Percentiles rank a stretch among this genome's conserved stretches.
Evolutionary conservation across 2,797 vertebrate genomes (phyloP).

Genomic region (Coilia nasus): DNA sequence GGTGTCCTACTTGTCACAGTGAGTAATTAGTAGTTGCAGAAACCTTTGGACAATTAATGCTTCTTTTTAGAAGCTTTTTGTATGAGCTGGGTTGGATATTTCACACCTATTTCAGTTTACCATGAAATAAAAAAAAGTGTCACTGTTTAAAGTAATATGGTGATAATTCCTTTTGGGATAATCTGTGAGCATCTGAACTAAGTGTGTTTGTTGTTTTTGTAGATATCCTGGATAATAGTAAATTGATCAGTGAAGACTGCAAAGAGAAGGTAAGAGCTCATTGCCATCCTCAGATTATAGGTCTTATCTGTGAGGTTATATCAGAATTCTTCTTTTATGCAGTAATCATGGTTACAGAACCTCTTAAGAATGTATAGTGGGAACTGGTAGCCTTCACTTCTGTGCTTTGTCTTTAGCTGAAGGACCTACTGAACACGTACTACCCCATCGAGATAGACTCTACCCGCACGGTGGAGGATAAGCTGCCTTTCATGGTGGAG

Average conservation of each 20-base stretch:
- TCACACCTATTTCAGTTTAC: background rate
- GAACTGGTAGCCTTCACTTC: background rate
- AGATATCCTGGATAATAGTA: constrained; percentile 91
- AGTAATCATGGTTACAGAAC: background rate
- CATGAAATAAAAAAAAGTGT: background rate
- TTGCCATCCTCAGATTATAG: no score
- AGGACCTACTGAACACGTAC: constrained; percentile 81
- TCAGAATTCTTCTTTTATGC: background rate
- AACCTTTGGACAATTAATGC: background rate
- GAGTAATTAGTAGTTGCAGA: constrained; percentile 65
- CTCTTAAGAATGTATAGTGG: background rate
- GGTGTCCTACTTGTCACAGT: constrained; percentile 92
- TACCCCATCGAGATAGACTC: constrained; percentile 93
- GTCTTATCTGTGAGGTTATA: background rate
- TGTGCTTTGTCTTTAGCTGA: constrained; percentile 70
- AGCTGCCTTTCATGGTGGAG: constrained; percentile 88
- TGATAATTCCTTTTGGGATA: background rate
- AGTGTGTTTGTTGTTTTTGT: constrained; percentile 44
- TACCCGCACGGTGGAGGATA: constrained; percentile 77
- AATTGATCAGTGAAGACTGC: constrained; percentile 81
- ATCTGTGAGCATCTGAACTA: background rate
- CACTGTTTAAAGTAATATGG: background rate
- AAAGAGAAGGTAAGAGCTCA: constrained; percentile 60
- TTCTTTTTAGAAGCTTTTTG: no score
- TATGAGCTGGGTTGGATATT: background rate